Conservation (phyloP, 2,113 vertebrate genomes). For the Myrmecophaga tridactyla region DNA sequence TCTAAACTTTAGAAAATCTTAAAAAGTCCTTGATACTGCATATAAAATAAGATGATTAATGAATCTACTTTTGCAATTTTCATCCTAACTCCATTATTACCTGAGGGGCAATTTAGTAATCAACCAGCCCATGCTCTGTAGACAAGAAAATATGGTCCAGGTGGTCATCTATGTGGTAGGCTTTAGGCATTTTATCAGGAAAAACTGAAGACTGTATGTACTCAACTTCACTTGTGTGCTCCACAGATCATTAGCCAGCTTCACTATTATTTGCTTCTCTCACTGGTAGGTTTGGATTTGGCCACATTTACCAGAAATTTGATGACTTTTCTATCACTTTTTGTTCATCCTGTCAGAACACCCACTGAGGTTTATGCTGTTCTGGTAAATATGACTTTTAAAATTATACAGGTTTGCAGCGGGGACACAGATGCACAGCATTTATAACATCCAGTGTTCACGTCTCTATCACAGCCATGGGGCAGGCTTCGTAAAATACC, state of each 20-base stretch:
- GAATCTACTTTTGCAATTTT: background rate
- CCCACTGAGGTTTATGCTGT: background rate
- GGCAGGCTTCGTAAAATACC: background rate
- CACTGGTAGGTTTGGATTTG: background rate
- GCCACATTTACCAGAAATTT: background rate
- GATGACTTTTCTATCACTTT: slow-evolving; percentile 18
- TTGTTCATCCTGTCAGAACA: background rate
- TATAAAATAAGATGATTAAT: background rate
- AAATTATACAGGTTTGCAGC: background rate
- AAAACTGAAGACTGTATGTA: background rate
- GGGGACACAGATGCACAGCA: background rate
- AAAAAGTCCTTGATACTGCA: background rate
- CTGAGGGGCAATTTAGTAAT: background rate
- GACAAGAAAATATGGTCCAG: accelerated
- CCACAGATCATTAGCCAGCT: background rate
- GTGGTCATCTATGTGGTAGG: accelerated
- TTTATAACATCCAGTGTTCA: background rate
- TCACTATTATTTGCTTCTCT: background rate
- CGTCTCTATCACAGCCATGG: background rate
- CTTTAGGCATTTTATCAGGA: background rate
- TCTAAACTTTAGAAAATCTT: background rate
- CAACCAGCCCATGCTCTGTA: background rate
- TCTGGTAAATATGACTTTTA: no score
- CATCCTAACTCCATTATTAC: background rate
- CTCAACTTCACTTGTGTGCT: background rate